Base-by-base conservation (phyloP, 2,888 invertebrate genomes). In the Pycnomerus fuliginosus region DNA sequence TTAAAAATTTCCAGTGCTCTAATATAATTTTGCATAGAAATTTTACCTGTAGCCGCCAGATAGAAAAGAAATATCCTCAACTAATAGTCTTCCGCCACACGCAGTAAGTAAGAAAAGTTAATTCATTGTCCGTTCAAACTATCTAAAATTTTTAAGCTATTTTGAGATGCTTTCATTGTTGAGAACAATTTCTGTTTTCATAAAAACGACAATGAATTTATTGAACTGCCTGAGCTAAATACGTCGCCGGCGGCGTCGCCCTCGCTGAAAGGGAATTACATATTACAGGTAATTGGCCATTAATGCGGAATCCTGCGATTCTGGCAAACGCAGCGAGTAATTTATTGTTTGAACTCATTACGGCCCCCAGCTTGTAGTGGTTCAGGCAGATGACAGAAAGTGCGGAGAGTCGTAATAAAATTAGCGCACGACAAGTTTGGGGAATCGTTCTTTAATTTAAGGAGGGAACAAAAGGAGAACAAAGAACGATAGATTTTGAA, bases 381-480 rank as follows among this genome's bases (percentile, higher is more conserved):
- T 24, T 13, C 23, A 31, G 38, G 38, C 38, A 38, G 38, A 38
- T 38, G 38, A 38, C 38, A 38, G 38, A 38, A n/a, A 20, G 27
- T 38, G 38, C 30, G 31, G 31, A 38, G 38, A 38, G 38, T 31
- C 38, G 24, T 38, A 38, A 38, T 38, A 38, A 38, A 38, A 38
- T 38, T 38, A 38, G 38, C 31, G 31, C 38, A 31, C 38, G 30
- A 23, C 38, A 38, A 38, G 16, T 38, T 38, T 38, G 34, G 36
- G 39, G 28, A 44, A 44, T 39, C 36, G 44, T 30, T 37, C 44
- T 40, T 44, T 48, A 48, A 48, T 48, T 44, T 44, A 38, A n/a
- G n/a, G n/a, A n/a, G 27, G 28, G 32, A 40, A 48, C 48, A 48
- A 48, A 44, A 33, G 44, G 37, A 44, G 34, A 37, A 48, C 40